phyloP scores from a whole-genome alignment of 2,888 invertebrate genomes.

The Rhingia campestris region DNA sequence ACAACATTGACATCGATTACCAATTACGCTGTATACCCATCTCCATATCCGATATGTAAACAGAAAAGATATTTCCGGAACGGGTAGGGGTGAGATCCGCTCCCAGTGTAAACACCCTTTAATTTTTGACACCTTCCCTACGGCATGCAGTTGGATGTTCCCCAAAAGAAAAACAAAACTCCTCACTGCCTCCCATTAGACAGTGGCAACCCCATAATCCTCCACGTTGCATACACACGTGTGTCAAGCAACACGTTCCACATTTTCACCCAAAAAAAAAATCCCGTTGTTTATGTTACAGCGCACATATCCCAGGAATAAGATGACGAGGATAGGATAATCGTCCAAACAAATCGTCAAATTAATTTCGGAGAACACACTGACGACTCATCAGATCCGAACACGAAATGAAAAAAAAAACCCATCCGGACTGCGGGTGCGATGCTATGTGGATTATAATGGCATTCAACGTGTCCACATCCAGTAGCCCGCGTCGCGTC shows the following conservation, averaged over 20 bases:
- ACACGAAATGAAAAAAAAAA: background rate
- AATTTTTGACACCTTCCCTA: slow-evolving; percentile 65
- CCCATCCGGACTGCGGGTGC: slow-evolving; percentile 43
- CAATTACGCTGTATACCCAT: slow-evolving; percentile 47
- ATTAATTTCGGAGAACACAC: slow-evolving; percentile 49
- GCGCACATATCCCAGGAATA: slow-evolving; percentile 38
- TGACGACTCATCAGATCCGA: slow-evolving; percentile 1
- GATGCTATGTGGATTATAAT: slow-evolving; percentile 45
- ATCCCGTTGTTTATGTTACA: slow-evolving; percentile 53
- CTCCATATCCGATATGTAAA: slow-evolving; percentile 58
- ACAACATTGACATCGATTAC: slow-evolving; percentile 70
- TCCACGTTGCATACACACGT: slow-evolving; percentile 43
- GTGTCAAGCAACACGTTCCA: slow-evolving; percentile 65
- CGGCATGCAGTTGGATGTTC: slow-evolving; percentile 22
- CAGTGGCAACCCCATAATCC: background rate
- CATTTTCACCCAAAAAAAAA: slow-evolving; percentile 39
- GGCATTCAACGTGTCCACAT: slow-evolving; percentile 67
- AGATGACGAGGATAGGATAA: slow-evolving; percentile 39
- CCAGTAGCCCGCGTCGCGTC: slow-evolving; percentile 1
- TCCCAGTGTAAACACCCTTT: slow-evolving; percentile 67
- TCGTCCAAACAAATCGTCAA: slow-evolving; percentile 71
- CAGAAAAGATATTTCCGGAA: slow-evolving; percentile 63
- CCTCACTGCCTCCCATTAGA: slow-evolving; percentile 47
- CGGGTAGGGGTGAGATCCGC: slow-evolving; percentile 42
- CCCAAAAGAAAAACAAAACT: slow-evolving; percentile 57